Base-by-base conservation (phyloP, 2,113 vertebrate genomes). In the Hydrochoerus hydrochaeris region DNA sequence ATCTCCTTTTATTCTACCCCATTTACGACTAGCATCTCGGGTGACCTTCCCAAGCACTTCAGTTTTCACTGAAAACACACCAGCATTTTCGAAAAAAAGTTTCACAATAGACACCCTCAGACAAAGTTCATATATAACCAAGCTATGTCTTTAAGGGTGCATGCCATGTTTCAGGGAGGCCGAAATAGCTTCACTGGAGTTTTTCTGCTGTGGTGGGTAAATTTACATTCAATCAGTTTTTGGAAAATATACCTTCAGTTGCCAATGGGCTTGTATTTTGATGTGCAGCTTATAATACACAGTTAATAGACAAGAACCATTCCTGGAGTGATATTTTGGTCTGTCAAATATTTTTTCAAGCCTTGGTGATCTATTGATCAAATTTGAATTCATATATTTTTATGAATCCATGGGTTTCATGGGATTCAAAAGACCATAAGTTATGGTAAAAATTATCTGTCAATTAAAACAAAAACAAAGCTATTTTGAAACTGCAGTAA, bases 161-260 rank as follows among this genome's bases (percentile, higher is more conserved):
- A 81, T 62, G 75, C 52, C 85, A 57, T 58, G 58, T n/a, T 88
- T 95, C 85, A 14, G 88, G 60, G 19, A 90, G 60, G 22, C 32
- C 52, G 69, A 52, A 82, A 90, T 19, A 71, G 49, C 83, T 95
- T 93, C 90, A 93, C 62, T 73, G 67, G 86, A 96, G 73, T 90
- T 83, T 95, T 95, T 95, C 90, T 86, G 93, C 96, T 97, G 95
- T 85, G 65, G 7, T 91, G 88, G 88, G 58, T 82, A 95, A 97
- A 97, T 97, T 96, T 82, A 90, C 38, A 95, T 97, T 97, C 95
- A 97, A 90, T 95, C 91, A 96, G 30, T 88, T 95, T 94, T 77
- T 82, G 96, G 87, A 95, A 95, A 97, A 96, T 90, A 89, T 35
- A 63, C 12, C 22, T 96, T 97, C 80, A 96, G 95, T 88, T 69